Evolutionary conservation across 2,113 vertebrate species (phyloP), one percentile per base, ranked within the genome.

Genomic region (Corydoras maculifer): DNA sequence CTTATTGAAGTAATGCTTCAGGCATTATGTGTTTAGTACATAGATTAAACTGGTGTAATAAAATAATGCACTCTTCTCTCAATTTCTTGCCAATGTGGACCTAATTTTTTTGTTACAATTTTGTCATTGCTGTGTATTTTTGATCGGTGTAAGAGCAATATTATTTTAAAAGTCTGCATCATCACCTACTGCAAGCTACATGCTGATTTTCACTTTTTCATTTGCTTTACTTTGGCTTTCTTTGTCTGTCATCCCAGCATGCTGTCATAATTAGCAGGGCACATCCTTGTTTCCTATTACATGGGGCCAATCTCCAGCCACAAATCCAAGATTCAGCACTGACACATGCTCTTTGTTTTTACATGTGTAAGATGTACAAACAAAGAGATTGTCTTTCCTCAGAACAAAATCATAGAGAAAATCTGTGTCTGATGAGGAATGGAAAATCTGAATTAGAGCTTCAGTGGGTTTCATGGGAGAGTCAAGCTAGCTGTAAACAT

Each of bases 301-400:
- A 62, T 55, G 14, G 32, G 50, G 50, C 61, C n/a, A 9, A 35
- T 77, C 65, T 70, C 43, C 35, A 8, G 66, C 69, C 48, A 35
- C 64, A 72, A 72, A 75, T 73, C n/a, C 58, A 54, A 66, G 66
- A 54, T 59, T 78, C 59, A 65, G 63, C 48, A 49, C 76, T 12
- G 54, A 66, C 68, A 75, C 70, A 65, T 60, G 14, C 60, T 5
- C 55, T 50, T 68, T 75, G 73, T 69, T 67, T 75, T 72, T 64
- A 68, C 60, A 30, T 78, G 60, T 65, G 53, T 68, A 55, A 58
- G 25, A 25, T 25, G 29, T 25, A 74, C 68, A 53, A 57, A 55
- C 63, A 50, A 58, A 61, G 32, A 72, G 13, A 14, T 55, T 70
- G 13, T 55, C 55, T 62, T 53, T 50, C 13, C 64, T 35, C 49